These are phyloP conservation scores for Strigops habroptila DNA, from an alignment of 2,113 vertebrate genomes.

Conservation along the genomic window DNA sequence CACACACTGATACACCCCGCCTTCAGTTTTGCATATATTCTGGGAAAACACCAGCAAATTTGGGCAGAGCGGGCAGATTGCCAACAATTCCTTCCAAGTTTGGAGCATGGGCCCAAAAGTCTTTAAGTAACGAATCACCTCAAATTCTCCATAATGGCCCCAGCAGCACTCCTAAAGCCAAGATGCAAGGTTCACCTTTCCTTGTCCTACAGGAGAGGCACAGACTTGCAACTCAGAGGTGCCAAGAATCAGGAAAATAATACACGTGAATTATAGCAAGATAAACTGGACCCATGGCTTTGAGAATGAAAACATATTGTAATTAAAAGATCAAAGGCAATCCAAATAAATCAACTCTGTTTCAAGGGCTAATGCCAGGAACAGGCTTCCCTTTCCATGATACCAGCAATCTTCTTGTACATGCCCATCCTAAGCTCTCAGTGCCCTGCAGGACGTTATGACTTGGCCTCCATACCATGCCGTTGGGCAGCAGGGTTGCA, in stretches of 20 bases:
- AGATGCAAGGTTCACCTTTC: conserved; percentile 59
- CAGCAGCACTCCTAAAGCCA: conserved; percentile 40
- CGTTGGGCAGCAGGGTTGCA: not conserved
- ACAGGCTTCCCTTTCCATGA: not conserved
- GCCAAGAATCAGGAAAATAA: conserved; percentile 40
- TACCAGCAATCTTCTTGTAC: not conserved
- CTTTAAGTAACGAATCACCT: conserved; percentile 47
- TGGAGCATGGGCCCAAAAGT: conserved; percentile 54
- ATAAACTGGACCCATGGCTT: conserved; percentile 27
- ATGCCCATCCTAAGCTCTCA: conserved; percentile 1
- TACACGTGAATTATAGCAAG: not conserved
- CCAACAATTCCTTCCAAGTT: conserved; percentile 24
- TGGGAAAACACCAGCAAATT: conserved; percentile 27
- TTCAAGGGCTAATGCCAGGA: conserved; percentile 8
- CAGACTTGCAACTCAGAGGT: conserved; percentile 29
- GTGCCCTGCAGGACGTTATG: not conserved
- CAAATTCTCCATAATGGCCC: conserved; percentile 44
- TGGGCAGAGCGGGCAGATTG: not conserved
- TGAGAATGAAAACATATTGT: conserved; percentile 17
- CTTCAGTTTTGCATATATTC: conserved; percentile 2
- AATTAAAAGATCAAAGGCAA: conserved; percentile 53
- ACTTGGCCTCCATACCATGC: not conserved
- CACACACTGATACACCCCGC: not conserved
- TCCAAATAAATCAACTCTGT: not conserved
- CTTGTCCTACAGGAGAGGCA: conserved; percentile 26